Percentiles rank a stretch among this genome's conserved stretches.
Evolutionary conservation across 2,888 invertebrate species (phyloP).

Genomic region (Acleris cristana): DNA sequence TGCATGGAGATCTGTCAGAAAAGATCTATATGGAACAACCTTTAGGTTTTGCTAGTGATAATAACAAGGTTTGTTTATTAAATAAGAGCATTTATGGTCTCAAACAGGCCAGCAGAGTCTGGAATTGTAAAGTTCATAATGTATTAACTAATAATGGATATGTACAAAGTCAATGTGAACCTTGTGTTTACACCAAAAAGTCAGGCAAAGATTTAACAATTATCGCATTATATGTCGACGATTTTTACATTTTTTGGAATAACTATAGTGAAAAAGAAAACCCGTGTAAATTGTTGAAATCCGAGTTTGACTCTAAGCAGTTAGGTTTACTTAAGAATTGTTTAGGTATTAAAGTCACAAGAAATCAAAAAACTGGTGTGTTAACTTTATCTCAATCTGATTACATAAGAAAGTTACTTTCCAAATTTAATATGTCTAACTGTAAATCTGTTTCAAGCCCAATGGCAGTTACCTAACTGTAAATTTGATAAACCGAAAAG

Average conservation of each 20-base stretch:
- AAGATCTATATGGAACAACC: too few species aligned
- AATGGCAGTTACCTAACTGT: constrained; percentile 27
- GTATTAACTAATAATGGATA: not conserved
- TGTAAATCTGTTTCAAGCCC: constrained; percentile 39
- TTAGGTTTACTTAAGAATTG: not conserved
- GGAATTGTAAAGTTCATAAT: not conserved
- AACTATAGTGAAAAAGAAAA: not conserved
- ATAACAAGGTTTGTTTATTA: too few species aligned
- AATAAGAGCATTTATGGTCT: constrained; percentile 1
- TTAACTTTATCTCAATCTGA: not conserved
- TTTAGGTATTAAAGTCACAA: not conserved
- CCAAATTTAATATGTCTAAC: not conserved
- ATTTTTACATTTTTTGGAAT: too few species aligned
- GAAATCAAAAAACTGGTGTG: not conserved
- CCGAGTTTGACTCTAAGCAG: not conserved
- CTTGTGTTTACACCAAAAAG: not conserved
- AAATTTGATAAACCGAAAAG: constrained; percentile 20
- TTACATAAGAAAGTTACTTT: not conserved
- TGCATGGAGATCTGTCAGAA: too few species aligned
- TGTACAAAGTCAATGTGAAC: constrained; percentile 7
- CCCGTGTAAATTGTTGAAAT: not conserved
- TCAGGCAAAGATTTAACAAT: not conserved
- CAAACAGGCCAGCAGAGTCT: constrained; percentile 8
- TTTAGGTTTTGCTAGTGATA: too few species aligned
- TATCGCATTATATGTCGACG: constrained; percentile 1